Evolutionary conservation across 1,140 invertebrate species (phyloP).

Genomic region (Aleiodes sp.): DNA sequence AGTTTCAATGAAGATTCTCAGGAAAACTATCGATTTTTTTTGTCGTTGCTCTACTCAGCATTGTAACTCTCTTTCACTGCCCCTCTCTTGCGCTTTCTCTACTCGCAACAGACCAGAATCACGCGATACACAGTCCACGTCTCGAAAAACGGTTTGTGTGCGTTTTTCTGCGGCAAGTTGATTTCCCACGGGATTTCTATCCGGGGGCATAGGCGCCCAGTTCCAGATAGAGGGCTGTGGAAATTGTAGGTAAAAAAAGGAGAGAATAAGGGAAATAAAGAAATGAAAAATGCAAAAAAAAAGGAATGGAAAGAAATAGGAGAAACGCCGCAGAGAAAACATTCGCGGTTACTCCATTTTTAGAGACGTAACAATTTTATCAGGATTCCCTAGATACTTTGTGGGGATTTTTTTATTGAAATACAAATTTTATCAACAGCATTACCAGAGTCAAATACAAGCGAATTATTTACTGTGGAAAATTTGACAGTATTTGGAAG

Average conservation of each 20-base stretch:
- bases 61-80: background rate
- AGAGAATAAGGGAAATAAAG: slow-evolving; percentile 24
- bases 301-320: slow-evolving; percentile 22
- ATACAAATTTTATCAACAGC: background rate
- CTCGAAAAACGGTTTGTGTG: slow-evolving; percentile 20
- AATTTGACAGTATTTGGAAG: background rate
- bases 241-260: background rate
- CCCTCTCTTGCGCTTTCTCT: background rate
- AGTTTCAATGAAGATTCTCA: too few species aligned
- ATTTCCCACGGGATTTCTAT: slow-evolving; percentile 54
- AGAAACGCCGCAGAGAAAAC: slow-evolving; percentile 10
- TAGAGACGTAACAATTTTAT: slow-evolving; percentile 17
- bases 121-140: slow-evolving; percentile 1
- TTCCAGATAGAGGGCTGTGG: slow-evolving; percentile 32
- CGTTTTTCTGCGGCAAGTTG: slow-evolving; percentile 44
- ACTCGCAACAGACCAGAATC: slow-evolving; percentile 5
- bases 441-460: background rate
- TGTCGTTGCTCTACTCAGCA: background rate
- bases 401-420: background rate
- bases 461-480: background rate
- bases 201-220: slow-evolving; percentile 9
- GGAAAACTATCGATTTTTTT: background rate
- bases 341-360: slow-evolving; percentile 6
- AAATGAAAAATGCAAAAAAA: background rate
- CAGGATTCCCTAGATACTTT: background rate